Conservation (phyloP, 2,797 vertebrate species). For the Megalops cyprinoides region DNA sequence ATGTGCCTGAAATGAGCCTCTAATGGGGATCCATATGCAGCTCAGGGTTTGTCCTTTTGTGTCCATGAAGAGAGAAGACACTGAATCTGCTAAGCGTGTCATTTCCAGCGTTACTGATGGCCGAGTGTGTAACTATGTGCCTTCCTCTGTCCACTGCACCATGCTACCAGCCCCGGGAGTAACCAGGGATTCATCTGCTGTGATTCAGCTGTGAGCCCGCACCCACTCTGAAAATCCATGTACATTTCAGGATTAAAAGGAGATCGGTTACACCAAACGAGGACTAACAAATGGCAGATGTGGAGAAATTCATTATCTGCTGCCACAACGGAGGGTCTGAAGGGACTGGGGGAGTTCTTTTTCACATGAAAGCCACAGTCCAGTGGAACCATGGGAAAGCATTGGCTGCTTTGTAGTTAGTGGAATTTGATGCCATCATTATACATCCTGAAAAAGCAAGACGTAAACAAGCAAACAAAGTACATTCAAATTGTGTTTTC, state of each 20-base stretch:
- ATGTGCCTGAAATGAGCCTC: too few relatives aligned
- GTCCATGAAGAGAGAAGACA: background rate
- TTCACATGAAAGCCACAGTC: conserved; percentile 68
- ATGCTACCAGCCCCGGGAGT: conserved; percentile 44
- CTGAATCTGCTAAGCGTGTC: too few relatives aligned
- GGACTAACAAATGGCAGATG: conserved; percentile 74
- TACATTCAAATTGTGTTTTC: background rate
- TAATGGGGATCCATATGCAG: too few relatives aligned
- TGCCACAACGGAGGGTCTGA: conserved; percentile 66
- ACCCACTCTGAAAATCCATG: conserved; percentile 56
- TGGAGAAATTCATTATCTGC: conserved; percentile 70
- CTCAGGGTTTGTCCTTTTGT: background rate
- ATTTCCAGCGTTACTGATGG: background rate
- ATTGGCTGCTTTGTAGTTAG: conserved; percentile 51
- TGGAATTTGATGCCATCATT: conserved; percentile 54
- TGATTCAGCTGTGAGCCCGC: conserved; percentile 56
- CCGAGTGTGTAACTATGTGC: background rate
- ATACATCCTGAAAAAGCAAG: conserved; percentile 55
- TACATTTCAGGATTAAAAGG: conserved; percentile 59
- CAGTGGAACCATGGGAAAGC: conserved; percentile 61
- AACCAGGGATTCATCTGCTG: conserved; percentile 61
- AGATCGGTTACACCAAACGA: conserved; percentile 68
- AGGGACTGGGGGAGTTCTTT: conserved; percentile 57
- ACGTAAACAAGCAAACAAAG: conserved; percentile 51
- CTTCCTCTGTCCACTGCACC: conserved; percentile 20